Evolutionary conservation across 2,888 invertebrate species (phyloP).

Genomic region (Drosophila phalerata): DNA sequence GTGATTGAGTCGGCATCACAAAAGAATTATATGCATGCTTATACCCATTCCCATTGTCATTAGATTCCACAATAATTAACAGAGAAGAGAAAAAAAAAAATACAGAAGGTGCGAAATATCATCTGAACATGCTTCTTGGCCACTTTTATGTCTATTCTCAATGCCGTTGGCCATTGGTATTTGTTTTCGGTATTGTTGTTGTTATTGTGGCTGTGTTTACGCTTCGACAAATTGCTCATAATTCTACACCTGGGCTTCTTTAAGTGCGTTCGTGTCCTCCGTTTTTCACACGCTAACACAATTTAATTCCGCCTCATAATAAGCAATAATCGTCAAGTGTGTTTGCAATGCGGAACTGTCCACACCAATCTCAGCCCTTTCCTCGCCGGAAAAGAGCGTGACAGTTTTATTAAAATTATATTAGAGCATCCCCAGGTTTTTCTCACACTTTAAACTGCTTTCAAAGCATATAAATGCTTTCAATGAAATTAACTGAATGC

Average conservation of each 20-base stretch:
- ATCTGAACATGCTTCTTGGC: constrained; percentile 31
- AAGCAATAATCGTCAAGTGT: constrained; percentile 51
- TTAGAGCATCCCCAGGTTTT: constrained; percentile 11
- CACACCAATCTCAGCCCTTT: constrained; percentile 24
- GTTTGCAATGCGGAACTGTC: constrained; percentile 53
- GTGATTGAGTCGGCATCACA: constrained; percentile 44
- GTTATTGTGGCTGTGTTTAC: constrained; percentile 21
- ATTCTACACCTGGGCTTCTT: constrained; percentile 48
- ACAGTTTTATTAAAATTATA: constrained; percentile 45
- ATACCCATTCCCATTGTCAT: constrained; percentile 47
- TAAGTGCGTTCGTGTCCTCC: constrained; percentile 57
- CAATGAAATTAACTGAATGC: constrained; percentile 13
- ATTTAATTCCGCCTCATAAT: constrained; percentile 55
- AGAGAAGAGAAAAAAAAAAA: constrained; percentile 9
- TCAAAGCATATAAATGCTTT: constrained; percentile 19
- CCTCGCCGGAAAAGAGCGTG: constrained; percentile 26
- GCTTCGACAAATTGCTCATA: constrained; percentile 57
- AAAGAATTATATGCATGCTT: constrained; percentile 49
- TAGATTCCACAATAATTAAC: constrained; percentile 46
- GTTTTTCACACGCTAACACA: constrained; percentile 56
- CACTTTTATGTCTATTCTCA: constrained; percentile 38
- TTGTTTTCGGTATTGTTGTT: background rate
- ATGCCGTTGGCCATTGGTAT: constrained; percentile 28
- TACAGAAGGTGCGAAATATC: constrained; percentile 52
- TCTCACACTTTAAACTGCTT: constrained; percentile 36